These are phyloP conservation scores for Rhizoglyphus robini DNA, from an alignment of 1,140 invertebrate species.

Conservation along the genomic window DNA sequence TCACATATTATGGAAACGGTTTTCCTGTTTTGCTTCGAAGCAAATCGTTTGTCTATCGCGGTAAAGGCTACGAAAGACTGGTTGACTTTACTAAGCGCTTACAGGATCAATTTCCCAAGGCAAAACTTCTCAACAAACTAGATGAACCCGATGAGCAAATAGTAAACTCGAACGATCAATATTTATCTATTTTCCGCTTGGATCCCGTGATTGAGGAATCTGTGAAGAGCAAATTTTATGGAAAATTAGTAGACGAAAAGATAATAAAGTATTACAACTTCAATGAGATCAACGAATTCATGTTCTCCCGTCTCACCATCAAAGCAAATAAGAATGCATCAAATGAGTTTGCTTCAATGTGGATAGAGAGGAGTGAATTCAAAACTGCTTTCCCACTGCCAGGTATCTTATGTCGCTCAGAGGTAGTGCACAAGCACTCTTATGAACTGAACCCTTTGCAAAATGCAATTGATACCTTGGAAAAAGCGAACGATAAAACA, in stretches of 20 bases:
- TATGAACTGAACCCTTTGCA: slow-evolving; percentile 77
- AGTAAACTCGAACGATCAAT: slow-evolving; percentile 15
- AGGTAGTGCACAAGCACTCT: slow-evolving; percentile 59
- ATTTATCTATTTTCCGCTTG: slow-evolving; percentile 87
- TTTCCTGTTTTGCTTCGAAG: slow-evolving; percentile 91
- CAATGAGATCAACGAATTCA: slow-evolving; percentile 81
- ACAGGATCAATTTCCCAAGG: slow-evolving; percentile 74
- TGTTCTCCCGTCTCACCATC: slow-evolving; percentile 63
- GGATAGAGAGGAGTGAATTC: slow-evolving; percentile 81
- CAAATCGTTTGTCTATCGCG: slow-evolving; percentile 89
- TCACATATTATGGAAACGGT: slow-evolving; percentile 85
- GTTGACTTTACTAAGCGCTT: slow-evolving; percentile 81
- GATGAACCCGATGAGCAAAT: neutral
- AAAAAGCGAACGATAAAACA: slow-evolving; percentile 63
- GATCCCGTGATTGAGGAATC: slow-evolving; percentile 57
- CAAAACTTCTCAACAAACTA: slow-evolving; percentile 68
- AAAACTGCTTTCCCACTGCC: slow-evolving; percentile 68
- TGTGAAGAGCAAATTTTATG: slow-evolving; percentile 30
- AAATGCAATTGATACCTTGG: slow-evolving; percentile 85
- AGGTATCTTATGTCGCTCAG: slow-evolving; percentile 85
- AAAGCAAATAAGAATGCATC: neutral
- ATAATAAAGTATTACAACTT: slow-evolving; percentile 74
- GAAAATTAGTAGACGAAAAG: slow-evolving; percentile 58
- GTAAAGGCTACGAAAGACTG: slow-evolving; percentile 86
- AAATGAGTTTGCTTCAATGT: slow-evolving; percentile 60